Evolutionary conservation across 2,113 vertebrate species (phyloP).

Genomic region (Malurus cyaneus): DNA sequence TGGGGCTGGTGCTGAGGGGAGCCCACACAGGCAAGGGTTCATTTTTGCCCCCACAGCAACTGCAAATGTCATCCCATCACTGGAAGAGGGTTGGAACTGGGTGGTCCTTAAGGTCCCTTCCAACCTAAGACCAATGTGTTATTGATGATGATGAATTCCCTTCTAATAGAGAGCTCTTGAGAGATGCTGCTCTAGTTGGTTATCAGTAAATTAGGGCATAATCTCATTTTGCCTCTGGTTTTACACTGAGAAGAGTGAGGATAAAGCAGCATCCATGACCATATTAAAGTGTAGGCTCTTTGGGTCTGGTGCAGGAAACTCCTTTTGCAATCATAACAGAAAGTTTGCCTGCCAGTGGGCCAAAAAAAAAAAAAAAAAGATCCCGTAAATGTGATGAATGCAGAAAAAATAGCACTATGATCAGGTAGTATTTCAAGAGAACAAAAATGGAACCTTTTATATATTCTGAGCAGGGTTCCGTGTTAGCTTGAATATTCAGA

Average conservation of each 20-base stretch:
- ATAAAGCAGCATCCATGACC: not conserved
- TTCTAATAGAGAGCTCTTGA: accelerated
- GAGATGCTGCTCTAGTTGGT: not conserved
- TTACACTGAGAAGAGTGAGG: not conserved
- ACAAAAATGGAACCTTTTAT: not conserved
- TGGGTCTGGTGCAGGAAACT: not conserved
- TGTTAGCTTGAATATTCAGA: not conserved
- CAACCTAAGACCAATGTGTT: not conserved
- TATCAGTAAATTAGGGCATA: not conserved
- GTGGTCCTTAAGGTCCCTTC: not conserved
- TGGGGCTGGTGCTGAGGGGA: accelerated
- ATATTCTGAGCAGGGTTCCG: not conserved
- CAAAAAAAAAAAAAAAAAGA: not conserved
- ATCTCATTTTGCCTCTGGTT: not conserved
- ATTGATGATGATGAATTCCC: accelerated
- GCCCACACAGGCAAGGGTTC: accelerated
- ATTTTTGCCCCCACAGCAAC: not conserved
- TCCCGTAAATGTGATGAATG: not conserved
- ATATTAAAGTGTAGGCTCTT: not conserved
- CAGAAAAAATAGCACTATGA: not conserved
- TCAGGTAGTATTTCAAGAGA: not conserved
- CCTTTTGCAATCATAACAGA: not conserved
- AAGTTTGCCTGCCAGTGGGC: not conserved
- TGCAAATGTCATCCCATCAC: accelerated
- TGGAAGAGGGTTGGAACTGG: not conserved